Evolutionary conservation across 2,888 invertebrate genomes (phyloP).

Genomic region (Meteorus colon): DNA sequence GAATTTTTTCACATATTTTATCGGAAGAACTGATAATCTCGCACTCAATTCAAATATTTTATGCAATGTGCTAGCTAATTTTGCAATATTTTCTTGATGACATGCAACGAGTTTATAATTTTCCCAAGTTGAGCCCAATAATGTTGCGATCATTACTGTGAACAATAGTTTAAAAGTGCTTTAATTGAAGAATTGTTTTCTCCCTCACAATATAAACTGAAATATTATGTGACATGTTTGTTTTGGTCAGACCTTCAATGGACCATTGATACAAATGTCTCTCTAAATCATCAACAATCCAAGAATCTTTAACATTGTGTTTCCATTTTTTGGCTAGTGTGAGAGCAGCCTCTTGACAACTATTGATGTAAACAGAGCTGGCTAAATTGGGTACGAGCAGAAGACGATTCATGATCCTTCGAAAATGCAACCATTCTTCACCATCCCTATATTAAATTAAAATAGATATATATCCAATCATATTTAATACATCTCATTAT

Average conservation of each 20-base stretch:
- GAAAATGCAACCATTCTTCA: constrained; percentile 84
- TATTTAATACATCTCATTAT: not conserved
- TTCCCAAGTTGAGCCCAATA: constrained; percentile 70
- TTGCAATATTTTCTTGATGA: constrained; percentile 50
- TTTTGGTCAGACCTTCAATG: constrained; percentile 78
- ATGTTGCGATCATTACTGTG: constrained; percentile 70
- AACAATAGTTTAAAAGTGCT: constrained; percentile 28
- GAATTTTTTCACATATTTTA: constrained; percentile 78
- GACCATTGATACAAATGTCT: constrained; percentile 85
- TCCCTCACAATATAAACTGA: too few relatives aligned
- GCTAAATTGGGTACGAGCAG: constrained; percentile 79
- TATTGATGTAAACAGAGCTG: constrained; percentile 76
- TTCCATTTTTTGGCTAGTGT: constrained; percentile 77
- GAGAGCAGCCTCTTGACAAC: constrained; percentile 77
- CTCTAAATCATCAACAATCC: constrained; percentile 77
- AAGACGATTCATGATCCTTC: constrained; percentile 83
- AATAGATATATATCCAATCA: constrained; percentile 47
- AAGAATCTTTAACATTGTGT: constrained; percentile 61
- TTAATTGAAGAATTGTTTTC: not conserved
- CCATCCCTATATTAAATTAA: constrained; percentile 77
- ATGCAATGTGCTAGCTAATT: constrained; percentile 80
- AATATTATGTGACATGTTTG: not conserved
- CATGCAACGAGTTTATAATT: constrained; percentile 52
- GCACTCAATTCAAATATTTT: constrained; percentile 84
- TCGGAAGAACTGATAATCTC: constrained; percentile 81